Base-by-base conservation (phyloP, 2,797 vertebrate genomes). In the Arremon aurantiirostris region DNA sequence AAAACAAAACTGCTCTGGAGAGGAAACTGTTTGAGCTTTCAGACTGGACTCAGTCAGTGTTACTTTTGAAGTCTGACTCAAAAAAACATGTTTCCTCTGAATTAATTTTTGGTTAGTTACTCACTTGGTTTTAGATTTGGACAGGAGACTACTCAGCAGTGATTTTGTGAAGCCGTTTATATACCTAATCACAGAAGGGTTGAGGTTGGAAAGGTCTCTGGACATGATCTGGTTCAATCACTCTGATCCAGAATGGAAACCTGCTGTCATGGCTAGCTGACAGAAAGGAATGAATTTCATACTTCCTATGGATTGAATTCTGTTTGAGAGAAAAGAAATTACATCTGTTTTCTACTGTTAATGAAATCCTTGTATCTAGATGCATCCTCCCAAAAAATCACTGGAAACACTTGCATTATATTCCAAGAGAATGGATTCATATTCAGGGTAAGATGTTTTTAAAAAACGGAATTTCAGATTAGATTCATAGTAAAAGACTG, bases 21-120 rank as follows among this genome's bases (percentile, higher is more conserved):
- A 81, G 39, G 39, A 83, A 59, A 19, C 6, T 34, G 3, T 39
- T 30, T 23, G 26, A 23, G 16, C 11, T 87, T 73, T 89, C 34
- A 81, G 21, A 91, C 4, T 1, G 1, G 26, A 53, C 9, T 39
- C 0, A 0, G 13, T 8, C 0, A 0, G 14, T 4, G 9, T 19
- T 60, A 41, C 2, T 42, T 92, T 57, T 73, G 42, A 88, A 85
- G 28, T 50, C 41, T 66, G 59, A 42, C n/a, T 66, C 20, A 41
- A 9, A 70, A 73, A 77, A 70, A 3, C 35, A 23, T 30, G 11
- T 60, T 87, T 57, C 6, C 6, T 72, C 20, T 82, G 57, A 89
- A 64, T 78, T 42, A 78, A 68, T 32, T 93, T n/a, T 59, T 71
- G 6, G 12, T 77, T 53, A 55, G 30, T 50, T 77, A 41, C 21